Conservation (phyloP, 2,797 vertebrate species). For the Malurus leucopterus region DNA sequence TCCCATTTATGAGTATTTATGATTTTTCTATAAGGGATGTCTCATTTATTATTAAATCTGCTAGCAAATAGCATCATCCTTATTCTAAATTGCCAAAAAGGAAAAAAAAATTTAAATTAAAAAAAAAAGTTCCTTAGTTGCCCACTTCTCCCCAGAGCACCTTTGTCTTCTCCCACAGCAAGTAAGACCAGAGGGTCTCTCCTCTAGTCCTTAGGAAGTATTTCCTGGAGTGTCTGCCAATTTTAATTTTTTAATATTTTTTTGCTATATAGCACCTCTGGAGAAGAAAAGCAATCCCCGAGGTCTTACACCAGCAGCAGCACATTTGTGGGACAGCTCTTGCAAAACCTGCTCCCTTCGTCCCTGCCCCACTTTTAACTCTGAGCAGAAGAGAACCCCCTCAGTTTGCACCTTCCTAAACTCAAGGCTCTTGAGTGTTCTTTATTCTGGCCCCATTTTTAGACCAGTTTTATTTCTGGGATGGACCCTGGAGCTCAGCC, state of each 20-base stretch:
- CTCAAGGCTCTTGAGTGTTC: not conserved
- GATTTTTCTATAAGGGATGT: not conserved
- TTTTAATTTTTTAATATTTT: not conserved
- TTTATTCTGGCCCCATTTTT: not conserved
- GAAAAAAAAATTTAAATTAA: not conserved
- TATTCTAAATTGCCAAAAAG: not conserved
- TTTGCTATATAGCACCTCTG: not conserved
- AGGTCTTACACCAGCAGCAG: not conserved
- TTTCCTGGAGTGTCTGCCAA: accelerated
- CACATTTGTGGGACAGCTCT: accelerated
- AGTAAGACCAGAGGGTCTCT: not conserved
- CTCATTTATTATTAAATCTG: not conserved
- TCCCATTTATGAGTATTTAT: not conserved
- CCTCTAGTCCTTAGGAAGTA: not conserved
- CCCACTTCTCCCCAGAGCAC: not conserved
- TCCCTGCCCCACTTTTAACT: not conserved
- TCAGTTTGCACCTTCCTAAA: not conserved
- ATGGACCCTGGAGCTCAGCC: not conserved
- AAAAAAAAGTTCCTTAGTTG: not conserved
- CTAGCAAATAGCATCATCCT: not conserved
- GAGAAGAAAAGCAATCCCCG: not conserved
- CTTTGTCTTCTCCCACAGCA: not conserved
- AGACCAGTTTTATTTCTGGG: not conserved
- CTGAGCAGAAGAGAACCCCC: not conserved
- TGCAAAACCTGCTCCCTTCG: not conserved